These are phyloP conservation scores for Drosophila niveifrons DNA, from an alignment of 2,888 invertebrate species.

Conservation along the genomic window DNA sequence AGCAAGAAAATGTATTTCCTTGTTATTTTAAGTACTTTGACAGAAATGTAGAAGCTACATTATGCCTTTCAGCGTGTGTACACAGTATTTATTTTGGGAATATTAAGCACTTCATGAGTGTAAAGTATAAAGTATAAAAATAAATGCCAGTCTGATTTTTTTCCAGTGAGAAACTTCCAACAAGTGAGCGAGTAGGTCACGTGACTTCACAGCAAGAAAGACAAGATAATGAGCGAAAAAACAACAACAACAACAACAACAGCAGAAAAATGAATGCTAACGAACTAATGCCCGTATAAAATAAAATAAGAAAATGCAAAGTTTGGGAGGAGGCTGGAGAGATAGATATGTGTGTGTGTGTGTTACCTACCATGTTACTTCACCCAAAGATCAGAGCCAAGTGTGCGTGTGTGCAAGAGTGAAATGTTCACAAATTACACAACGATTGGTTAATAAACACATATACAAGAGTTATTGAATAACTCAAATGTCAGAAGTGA, in stretches of 20 bases:
- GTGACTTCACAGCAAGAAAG: constrained; percentile 16
- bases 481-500: constrained; percentile 30
- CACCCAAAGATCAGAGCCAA: constrained; percentile 5
- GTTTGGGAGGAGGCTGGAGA: constrained; percentile 13
- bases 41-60: neutral
- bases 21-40: constrained; percentile 5
- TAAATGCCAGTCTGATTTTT: constrained; percentile 1
- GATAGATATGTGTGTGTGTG: neutral
- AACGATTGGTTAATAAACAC: constrained; percentile 16
- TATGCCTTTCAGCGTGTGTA: neutral
- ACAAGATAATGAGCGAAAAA: constrained; percentile 28
- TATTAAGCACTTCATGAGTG: constrained; percentile 1
- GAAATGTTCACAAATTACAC: constrained; percentile 21
- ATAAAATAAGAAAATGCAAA: constrained; percentile 18
- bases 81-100: constrained; percentile 16
- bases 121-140: constrained; percentile 7
- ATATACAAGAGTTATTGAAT: constrained; percentile 19
- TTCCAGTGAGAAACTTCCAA: neutral
- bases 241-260: neutral
- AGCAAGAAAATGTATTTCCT: neutral
- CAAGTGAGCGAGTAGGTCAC: constrained; percentile 15
- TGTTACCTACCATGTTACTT: constrained; percentile 1
- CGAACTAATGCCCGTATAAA: constrained; percentile 15
- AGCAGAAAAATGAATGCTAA: constrained; percentile 1
- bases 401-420: constrained; percentile 15